Percentiles rank a stretch among this genome's conserved stretches.
These are phyloP conservation scores for Subanguina moxae DNA, from an alignment of 1,140 invertebrate species.

Conservation along the genomic window DNA sequence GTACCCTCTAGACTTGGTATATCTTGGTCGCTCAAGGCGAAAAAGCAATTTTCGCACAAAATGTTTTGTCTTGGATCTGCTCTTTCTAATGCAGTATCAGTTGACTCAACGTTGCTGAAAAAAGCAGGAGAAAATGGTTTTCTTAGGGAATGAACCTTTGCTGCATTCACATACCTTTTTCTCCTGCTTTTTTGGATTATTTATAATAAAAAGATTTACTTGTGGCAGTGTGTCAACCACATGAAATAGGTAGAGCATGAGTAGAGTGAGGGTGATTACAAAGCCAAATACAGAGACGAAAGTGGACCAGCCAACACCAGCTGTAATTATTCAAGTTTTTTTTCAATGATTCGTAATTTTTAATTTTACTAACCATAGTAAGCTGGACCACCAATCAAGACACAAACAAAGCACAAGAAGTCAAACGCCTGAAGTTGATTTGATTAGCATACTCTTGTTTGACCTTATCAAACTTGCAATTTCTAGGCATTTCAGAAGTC, in stretches of 20 bases:
- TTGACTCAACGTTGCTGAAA: too few species aligned
- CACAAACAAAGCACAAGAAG: conserved; percentile 52
- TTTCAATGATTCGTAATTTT: too few species aligned
- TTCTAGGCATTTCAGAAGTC: conserved; percentile 37
- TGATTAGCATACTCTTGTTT: neutral
- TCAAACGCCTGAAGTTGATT: conserved; percentile 42
- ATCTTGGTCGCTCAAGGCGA: too few species aligned
- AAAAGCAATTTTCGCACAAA: too few species aligned
- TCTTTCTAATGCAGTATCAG: too few species aligned
- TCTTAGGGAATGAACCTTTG: too few species aligned
- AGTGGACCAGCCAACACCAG: conserved; percentile 56
- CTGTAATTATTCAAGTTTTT: neutral
- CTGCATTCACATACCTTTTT: too few species aligned
- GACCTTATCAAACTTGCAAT: conserved; percentile 26
- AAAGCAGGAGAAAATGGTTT: too few species aligned
- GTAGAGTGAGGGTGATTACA: conserved; percentile 49
- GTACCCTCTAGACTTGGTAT: too few species aligned
- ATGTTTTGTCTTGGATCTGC: neutral
- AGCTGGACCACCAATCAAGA: conserved; percentile 53
- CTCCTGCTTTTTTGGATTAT: conserved; percentile 15
- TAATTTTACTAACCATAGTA: conserved; percentile 28
- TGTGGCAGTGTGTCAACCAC: conserved; percentile 50
- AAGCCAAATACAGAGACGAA: conserved; percentile 57
- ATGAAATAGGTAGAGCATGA: conserved; percentile 55
- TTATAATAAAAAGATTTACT: conserved; percentile 20